Base-by-base conservation (phyloP, 2,797 vertebrate genomes). In the Falco rusticolus region DNA sequence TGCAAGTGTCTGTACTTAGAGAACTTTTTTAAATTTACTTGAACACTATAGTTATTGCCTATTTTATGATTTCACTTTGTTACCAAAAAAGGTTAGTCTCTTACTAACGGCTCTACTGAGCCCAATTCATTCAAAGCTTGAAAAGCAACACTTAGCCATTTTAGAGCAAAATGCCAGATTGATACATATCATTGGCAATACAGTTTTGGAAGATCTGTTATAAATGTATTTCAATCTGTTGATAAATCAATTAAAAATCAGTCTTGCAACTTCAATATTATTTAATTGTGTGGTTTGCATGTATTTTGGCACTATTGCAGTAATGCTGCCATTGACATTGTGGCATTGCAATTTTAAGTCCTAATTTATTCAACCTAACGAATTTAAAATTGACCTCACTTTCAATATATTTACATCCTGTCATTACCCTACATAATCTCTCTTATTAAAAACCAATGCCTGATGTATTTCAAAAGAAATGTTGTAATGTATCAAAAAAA, bases 61-160 rank as follows among this genome's bases (percentile, higher is more conserved):
- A 94, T 97, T 98, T 98, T 96, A 92, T 89, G 93, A 96, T 82
- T 93, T 90, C n/a, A 91, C 78, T 98, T 90, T 93, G 85, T 94
- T 97, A 97, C 81, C 54, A 94, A 93, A 98, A 98, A 98, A 97
- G 96, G 97, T 98, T 97, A 97, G 68, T 81, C 95, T 92, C 94
- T 97, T 90, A 97, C 94, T 97, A 97, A 98, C 97, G 22, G 9
- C 84, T 96, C 97, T 94, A 95, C 64, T 54, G 96, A 98, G 97
- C 28, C 91, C 76, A 94, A 96, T 97, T 97, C 61, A 87, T 88
- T 94, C 70, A 81, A 75, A 86, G 57, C 63, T 94, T 96, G 90
- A 95, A 97, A 97, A 93, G 87, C 80, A 92, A 90, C 77, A 93
- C 82, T 96, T 96, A 96, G 61, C 63, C 83, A 90, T 96, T 98